A percentile compares a stretch with the other conserved stretches of the same genome.
Conservation (phyloP, 2,888 invertebrate genomes). For the Leucania comma region DNA sequence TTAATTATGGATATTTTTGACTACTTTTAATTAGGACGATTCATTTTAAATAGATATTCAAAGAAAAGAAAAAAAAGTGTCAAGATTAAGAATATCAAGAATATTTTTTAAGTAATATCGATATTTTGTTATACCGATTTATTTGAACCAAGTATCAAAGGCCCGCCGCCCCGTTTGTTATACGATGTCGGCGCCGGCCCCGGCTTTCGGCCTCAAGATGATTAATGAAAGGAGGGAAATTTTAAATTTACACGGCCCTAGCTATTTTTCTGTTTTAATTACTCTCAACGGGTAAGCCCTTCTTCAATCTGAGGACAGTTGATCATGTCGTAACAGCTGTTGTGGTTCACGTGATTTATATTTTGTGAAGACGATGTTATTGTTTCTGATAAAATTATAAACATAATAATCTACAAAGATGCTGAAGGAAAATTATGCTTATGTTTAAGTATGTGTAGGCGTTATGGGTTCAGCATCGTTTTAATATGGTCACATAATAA, state of each 20-base stretch:
- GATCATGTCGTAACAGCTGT: slow-evolving; percentile 46
- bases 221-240: slow-evolving; percentile 80
- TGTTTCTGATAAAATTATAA: slow-evolving; percentile 7
- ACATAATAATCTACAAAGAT: not conserved
- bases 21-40: too few species aligned
- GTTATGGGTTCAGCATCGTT: too few species aligned
- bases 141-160: not conserved
- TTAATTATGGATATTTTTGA: too few species aligned
- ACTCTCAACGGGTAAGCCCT: slow-evolving; percentile 54
- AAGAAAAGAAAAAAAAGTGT: not conserved
- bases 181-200: slow-evolving; percentile 78
- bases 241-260: slow-evolving; percentile 74
- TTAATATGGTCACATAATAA: too few species aligned
- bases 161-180: slow-evolving; percentile 79
- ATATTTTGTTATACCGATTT: not conserved
- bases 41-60: not conserved
- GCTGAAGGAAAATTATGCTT: not conserved
- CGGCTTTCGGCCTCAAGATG: slow-evolving; percentile 78
- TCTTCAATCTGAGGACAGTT: slow-evolving; percentile 43
- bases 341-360: slow-evolving; percentile 32
- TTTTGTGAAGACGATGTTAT: not conserved
- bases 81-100: not conserved
- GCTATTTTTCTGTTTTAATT: slow-evolving; percentile 65
- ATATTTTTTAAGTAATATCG: not conserved
- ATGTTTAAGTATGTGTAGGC: too few species aligned